Conservation (phyloP, 2,888 invertebrate species). For the Agrotis ipsilon region DNA sequence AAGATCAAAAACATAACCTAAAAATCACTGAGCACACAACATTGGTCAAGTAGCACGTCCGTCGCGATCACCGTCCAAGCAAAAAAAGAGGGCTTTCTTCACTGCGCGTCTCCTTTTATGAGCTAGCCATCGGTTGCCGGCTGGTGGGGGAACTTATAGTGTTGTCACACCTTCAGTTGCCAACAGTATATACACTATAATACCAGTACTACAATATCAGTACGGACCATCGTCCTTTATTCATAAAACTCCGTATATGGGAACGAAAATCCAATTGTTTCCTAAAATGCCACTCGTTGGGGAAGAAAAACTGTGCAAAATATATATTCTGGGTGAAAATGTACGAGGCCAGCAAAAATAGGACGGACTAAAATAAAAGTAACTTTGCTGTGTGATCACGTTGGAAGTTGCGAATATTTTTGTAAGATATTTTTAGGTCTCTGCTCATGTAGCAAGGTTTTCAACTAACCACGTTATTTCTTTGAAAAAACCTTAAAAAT, state of each 20-base stretch:
- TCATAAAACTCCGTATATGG: no score
- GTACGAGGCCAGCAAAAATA: neutral
- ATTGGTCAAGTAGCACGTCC: no score
- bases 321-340: constrained; percentile 27
- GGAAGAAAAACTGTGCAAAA: neutral
- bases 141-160: no score
- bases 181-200: no score
- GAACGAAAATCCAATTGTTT: neutral
- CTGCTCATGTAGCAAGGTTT: neutral
- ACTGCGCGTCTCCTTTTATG: no score
- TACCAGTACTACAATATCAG: no score
- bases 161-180: no score
- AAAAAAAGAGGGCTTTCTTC: no score
- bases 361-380: neutral
- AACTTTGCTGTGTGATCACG: neutral
- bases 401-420: neutral
- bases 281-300: constrained; percentile 5
- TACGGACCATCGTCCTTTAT: neutral
- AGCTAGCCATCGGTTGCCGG: no score
- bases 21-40: no score
- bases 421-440: neutral
- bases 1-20: no score
- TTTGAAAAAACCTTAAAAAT: neutral
- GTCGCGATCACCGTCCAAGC: no score
- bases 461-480: neutral